Evolutionary conservation across 2,113 vertebrate genomes (phyloP).

Genomic region (Bucco capensis): DNA sequence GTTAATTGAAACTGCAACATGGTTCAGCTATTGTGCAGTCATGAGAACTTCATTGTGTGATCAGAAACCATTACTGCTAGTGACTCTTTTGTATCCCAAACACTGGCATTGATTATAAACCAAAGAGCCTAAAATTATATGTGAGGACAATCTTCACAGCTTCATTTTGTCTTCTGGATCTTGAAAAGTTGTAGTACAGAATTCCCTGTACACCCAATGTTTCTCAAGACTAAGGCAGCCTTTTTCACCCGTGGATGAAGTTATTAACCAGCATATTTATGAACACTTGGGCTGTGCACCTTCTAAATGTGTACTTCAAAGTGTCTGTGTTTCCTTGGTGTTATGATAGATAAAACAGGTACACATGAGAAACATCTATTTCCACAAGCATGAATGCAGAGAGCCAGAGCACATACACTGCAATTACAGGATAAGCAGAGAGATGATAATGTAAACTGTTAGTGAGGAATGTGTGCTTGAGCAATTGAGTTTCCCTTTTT

Average conservation of each 20-base stretch:
- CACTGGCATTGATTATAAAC: not conserved
- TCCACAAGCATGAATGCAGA: not conserved
- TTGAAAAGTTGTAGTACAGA: not conserved
- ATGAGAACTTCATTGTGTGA: constrained; percentile 12
- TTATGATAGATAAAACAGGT: constrained; percentile 26
- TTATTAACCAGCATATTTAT: not conserved
- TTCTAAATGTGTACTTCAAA: constrained; percentile 32
- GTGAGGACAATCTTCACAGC: not conserved
- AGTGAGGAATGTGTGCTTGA: constrained; percentile 31
- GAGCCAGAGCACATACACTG: not conserved
- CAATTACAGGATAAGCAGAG: constrained; percentile 45
- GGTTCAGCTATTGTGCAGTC: not conserved
- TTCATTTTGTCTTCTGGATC: not conserved
- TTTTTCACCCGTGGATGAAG: not conserved
- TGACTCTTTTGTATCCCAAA: not conserved
- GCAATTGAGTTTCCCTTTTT: not conserved
- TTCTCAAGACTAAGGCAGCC: not conserved
- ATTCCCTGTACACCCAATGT: not conserved
- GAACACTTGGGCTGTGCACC: not conserved
- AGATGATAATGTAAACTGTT: constrained; percentile 49
- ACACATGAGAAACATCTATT: not conserved
- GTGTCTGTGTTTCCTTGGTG: not conserved
- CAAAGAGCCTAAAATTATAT: not conserved
- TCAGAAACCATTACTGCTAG: not conserved
- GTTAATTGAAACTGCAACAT: not conserved